Conservation (phyloP, 2,888 invertebrate species). For the Zygogramma bicolorata region DNA sequence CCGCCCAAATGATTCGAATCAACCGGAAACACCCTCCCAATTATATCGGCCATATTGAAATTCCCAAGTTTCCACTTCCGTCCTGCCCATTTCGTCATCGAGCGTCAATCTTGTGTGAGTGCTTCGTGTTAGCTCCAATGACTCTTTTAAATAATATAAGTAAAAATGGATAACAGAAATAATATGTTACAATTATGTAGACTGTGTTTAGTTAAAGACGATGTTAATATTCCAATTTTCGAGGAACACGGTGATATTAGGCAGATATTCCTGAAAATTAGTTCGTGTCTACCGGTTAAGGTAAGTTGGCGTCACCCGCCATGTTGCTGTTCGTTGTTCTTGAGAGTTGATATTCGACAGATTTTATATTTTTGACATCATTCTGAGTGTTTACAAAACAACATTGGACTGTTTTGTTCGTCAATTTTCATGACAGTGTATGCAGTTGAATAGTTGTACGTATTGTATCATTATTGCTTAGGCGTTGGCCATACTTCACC, state of each 20-base stretch:
- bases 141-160: slow-evolving; percentile 50
- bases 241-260: slow-evolving; percentile 75
- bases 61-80: slow-evolving; percentile 52
- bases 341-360: slow-evolving; percentile 57
- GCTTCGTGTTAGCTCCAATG: slow-evolving; percentile 53
- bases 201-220: slow-evolving; percentile 66
- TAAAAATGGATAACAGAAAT: slow-evolving; percentile 63
- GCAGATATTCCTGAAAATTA: slow-evolving; percentile 76
- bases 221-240: slow-evolving; percentile 77
- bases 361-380: slow-evolving; percentile 42
- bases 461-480: slow-evolving; percentile 10
- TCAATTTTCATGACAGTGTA: background rate
- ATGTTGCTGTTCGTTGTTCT: slow-evolving; percentile 54
- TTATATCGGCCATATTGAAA: slow-evolving; percentile 37
- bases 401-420: slow-evolving; percentile 30
- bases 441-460: too few relatives aligned
- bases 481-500: slow-evolving; percentile 22
- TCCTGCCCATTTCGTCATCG: slow-evolving; percentile 54
- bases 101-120: slow-evolving; percentile 45
- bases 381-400: slow-evolving; percentile 40
- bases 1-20: background rate
- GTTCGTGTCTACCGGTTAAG: slow-evolving; percentile 80
- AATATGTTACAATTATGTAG: slow-evolving; percentile 65
- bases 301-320: slow-evolving; percentile 68
- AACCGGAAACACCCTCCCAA: slow-evolving; percentile 43